Base-by-base conservation (phyloP, 2,888 invertebrate species). In the Amblyteles armatorius region DNA sequence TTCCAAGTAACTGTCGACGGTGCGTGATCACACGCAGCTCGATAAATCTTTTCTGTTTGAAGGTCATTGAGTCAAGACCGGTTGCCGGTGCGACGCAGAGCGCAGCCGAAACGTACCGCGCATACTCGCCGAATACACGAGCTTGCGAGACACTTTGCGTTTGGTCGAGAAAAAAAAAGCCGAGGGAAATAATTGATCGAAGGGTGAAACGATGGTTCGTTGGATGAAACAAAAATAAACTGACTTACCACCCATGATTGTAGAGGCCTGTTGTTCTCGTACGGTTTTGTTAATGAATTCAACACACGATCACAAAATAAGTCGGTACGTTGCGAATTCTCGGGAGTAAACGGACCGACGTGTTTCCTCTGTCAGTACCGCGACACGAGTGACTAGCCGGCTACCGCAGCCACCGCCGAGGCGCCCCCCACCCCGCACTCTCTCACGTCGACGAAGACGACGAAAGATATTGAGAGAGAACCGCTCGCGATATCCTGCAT, bases 11-110 rank as follows among this genome's bases (percentile, higher is more conserved):
- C 55, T 2, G 44, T 74, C 65, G 79, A 82, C 36, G 33, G 57
- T 44, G 50, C 16, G 50, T 60, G 13, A 78, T 78, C 72, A 60
- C 60, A 44, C 71, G 50, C 33, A 55, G 50, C 63, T 74, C 72
- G 79, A 74, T 82, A 84, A 88, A 82, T 85, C 78, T 87, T 84
- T 87, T 86, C 71, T 50, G 71, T 86, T 88, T 90, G 91, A 93
- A 93, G 93, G 93, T 93, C 92, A 92, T 91, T 90, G 89, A 90
- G 91, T 90, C 91, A 90, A 90, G 90, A 91, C 87, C 89, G 90
- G 91, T 89, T 89, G 88, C 88, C 86, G 87, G 87, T 87, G 74
- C 87, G 19, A 74, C 79, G 19, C 57, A n/a, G 13, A 44, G n/a
- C 68, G 52, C 44, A 77, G 36, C 50, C 71, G 16, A 48, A 50